A percentile compares a stretch with the other conserved stretches of the same genome.
phyloP scores from a whole-genome alignment of 2,888 invertebrate species.

The Frankliniella fusca region DNA sequence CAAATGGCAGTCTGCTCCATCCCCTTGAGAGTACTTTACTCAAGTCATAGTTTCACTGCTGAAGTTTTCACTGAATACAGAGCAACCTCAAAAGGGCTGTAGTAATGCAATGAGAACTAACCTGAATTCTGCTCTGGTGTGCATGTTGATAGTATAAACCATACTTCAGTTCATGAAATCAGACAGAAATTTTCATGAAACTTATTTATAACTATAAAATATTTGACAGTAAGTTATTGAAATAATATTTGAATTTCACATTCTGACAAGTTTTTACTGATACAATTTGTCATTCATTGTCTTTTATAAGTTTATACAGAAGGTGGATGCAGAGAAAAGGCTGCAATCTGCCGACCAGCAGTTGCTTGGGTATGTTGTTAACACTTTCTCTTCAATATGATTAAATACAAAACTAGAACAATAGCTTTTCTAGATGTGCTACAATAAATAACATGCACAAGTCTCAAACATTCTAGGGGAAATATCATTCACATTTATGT shows the following conservation, averaged over 20 bases:
- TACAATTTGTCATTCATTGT: background rate
- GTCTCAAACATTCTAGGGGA: slow-evolving; percentile 3
- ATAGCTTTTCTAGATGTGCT: slow-evolving; percentile 23
- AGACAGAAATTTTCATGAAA: background rate
- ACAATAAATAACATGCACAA: slow-evolving; percentile 26
- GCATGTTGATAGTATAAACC: background rate
- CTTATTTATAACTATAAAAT: background rate
- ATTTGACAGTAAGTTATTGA: background rate
- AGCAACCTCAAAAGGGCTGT: background rate
- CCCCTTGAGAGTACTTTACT: background rate
- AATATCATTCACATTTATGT: slow-evolving; percentile 25
- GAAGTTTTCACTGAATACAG: background rate
- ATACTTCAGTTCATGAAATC: background rate
- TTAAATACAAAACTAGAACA: slow-evolving; percentile 23
- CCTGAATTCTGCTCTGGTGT: background rate
- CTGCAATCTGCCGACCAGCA: background rate
- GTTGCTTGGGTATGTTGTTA: background rate
- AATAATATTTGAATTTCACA: background rate
- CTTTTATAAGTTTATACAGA: background rate
- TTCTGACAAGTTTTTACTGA: background rate
- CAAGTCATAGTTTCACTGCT: background rate
- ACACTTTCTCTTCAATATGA: slow-evolving; percentile 10
- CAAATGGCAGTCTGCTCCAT: background rate
- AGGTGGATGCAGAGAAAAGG: background rate
- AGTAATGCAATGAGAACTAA: slow-evolving; percentile 20